Conservation (phyloP, 2,888 invertebrate species). For the Drosophila yooni region DNA sequence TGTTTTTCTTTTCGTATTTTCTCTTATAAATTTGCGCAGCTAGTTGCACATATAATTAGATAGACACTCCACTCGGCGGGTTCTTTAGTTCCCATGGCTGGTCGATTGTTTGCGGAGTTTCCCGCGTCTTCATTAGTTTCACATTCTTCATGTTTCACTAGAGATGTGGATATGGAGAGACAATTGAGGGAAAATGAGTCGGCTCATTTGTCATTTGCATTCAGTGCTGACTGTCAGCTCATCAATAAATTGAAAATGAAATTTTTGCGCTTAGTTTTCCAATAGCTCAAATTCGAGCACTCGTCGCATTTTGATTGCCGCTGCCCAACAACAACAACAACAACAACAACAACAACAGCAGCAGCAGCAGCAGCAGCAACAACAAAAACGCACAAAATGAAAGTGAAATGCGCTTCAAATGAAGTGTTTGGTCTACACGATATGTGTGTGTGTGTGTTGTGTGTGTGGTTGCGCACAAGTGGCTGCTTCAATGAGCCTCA, state of each 20-base stretch:
- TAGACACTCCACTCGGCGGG: not conserved
- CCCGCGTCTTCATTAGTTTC: constrained; percentile 1
- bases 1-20: constrained; percentile 1
- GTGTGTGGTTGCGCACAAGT: constrained; percentile 42
- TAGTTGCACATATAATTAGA: constrained; percentile 3
- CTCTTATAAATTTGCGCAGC: not conserved
- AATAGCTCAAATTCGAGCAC: constrained; percentile 34
- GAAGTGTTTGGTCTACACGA: constrained; percentile 55
- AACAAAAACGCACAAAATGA: constrained; percentile 55
- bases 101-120: not conserved
- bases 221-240: constrained; percentile 57
- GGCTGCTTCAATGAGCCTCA: constrained; percentile 71
- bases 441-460: constrained; percentile 13
- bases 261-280: constrained; percentile 69
- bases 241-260: constrained; percentile 73
- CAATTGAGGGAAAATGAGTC: constrained; percentile 17
- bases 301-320: constrained; percentile 65
- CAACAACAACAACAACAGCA: not conserved
- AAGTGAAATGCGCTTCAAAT: constrained; percentile 79
- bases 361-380: constrained; percentile 2
- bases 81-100: constrained; percentile 8
- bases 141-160: not conserved
- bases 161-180: not conserved
- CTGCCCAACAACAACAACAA: constrained; percentile 26
- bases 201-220: constrained; percentile 71